phyloP scores from a whole-genome alignment of 2,797 vertebrate species.

The Arrhamphus sclerolepis region DNA sequence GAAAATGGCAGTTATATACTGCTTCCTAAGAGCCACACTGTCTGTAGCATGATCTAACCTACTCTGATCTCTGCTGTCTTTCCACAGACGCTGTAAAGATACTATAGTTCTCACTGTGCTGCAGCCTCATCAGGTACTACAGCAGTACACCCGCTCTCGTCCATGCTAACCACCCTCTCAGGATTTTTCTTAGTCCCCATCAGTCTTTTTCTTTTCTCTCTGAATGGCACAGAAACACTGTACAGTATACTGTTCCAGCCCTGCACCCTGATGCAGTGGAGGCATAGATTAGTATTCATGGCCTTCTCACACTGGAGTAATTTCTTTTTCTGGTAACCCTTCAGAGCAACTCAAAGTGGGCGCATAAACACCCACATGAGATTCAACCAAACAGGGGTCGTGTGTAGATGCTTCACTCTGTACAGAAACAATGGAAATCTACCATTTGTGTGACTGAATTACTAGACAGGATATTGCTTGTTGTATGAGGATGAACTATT shows the following conservation, averaged over 20 bases:
- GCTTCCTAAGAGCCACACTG: slow-evolving; percentile 54
- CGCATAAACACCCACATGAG: slow-evolving; percentile 37
- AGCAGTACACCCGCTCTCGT: slow-evolving; percentile 47
- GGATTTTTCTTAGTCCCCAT: slow-evolving; percentile 40
- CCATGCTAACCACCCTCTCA: slow-evolving; percentile 47
- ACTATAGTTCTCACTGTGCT: slow-evolving; percentile 94
- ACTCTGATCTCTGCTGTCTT: slow-evolving; percentile 72
- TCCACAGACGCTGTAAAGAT: slow-evolving; percentile 90
- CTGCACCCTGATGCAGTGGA: slow-evolving; percentile 27
- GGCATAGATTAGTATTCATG: slow-evolving; percentile 36
- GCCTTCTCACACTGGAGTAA: slow-evolving; percentile 24
- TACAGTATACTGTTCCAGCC: slow-evolving; percentile 23
- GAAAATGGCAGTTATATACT: slow-evolving; percentile 61
- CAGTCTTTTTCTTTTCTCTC: slow-evolving; percentile 35
- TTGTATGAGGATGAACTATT: slow-evolving; percentile 8
- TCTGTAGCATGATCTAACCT: slow-evolving; percentile 70
- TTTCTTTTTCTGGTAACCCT: slow-evolving; percentile 44
- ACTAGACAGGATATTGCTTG: slow-evolving; percentile 26
- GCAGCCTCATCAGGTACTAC: slow-evolving; percentile 94
- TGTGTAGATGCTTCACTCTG: slow-evolving; percentile 25
- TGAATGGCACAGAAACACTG: slow-evolving; percentile 33
- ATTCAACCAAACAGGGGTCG: slow-evolving; percentile 37
- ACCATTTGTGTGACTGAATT: slow-evolving; percentile 37
- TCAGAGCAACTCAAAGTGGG: slow-evolving; percentile 24
- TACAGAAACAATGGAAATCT: slow-evolving; percentile 43